Percentiles rank a stretch among this genome's conserved stretches.
These are phyloP conservation scores for Melanargia galathea DNA, from an alignment of 2,888 invertebrate species.

Conservation along the genomic window DNA sequence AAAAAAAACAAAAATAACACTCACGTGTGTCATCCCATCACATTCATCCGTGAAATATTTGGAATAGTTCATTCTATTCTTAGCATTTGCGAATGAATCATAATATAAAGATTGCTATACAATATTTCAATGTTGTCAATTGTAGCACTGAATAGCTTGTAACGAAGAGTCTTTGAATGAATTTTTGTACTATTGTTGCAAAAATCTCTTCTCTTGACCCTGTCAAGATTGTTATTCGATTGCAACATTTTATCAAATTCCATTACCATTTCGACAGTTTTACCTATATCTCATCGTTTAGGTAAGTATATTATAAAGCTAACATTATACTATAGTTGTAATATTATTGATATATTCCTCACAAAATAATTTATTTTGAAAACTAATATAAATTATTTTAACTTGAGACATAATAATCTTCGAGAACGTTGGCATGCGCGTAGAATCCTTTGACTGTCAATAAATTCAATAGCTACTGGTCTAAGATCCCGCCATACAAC, in stretches of 20 bases:
- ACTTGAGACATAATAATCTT: neutral
- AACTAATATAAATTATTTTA: neutral
- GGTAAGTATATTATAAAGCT: neutral
- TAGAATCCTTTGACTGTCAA: slow-evolving; percentile 4
- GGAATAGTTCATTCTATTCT: neutral
- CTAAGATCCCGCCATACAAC: too few species aligned
- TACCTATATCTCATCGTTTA: too few species aligned
- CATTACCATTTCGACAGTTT: neutral
- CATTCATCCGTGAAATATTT: too few species aligned
- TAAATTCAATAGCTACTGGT: slow-evolving; percentile 7
- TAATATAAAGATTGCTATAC: neutral
- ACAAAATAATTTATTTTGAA: too few species aligned
- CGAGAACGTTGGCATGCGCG: neutral
- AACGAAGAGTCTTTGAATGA: neutral
- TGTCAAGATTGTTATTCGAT: neutral
- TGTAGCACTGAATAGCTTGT: slow-evolving; percentile 4
- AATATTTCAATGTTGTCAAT: neutral
- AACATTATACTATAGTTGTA: neutral
- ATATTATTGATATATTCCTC: neutral
- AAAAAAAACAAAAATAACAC: neutral
- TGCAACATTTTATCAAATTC: neutral
- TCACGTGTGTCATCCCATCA: too few species aligned
- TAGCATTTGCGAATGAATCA: neutral
- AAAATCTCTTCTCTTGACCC: slow-evolving; percentile 1
- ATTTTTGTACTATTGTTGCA: neutral